Evolutionary conservation across 1,140 invertebrate species (phyloP).

Genomic region (Polyergus mexicanus): DNA sequence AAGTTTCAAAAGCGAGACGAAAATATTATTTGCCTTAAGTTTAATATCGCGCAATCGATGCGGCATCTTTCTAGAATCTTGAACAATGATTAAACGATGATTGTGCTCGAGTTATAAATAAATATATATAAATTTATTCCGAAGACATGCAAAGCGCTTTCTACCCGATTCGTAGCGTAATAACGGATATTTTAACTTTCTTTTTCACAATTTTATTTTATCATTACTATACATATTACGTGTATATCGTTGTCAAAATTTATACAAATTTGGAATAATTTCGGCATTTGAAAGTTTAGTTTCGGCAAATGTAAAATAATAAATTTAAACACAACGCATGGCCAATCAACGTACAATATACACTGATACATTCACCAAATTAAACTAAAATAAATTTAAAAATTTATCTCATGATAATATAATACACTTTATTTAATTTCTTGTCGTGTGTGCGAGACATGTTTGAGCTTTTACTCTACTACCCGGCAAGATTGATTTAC

Average conservation of each 20-base stretch:
- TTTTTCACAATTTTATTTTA: slow-evolving; percentile 7
- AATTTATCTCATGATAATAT: background rate
- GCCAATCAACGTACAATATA: background rate
- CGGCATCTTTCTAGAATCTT: background rate
- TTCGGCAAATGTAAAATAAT: background rate
- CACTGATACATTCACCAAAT: background rate
- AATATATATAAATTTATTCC: background rate
- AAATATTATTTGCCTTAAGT: slow-evolving; percentile 20
- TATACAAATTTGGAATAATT: slow-evolving; percentile 8
- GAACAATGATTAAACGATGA: background rate
- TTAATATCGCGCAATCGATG: slow-evolving; percentile 24
- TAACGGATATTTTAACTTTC: background rate
- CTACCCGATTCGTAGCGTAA: too few relatives aligned
- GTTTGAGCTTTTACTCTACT: slow-evolving; percentile 27
- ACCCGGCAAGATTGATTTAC: slow-evolving; percentile 51
- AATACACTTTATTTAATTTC: slow-evolving; percentile 49
- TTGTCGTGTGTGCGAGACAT: background rate
- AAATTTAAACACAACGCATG: slow-evolving; percentile 30
- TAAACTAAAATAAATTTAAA: slow-evolving; percentile 39
- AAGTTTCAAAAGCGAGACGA: background rate
- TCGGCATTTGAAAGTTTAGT: background rate
- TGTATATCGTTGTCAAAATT: background rate
- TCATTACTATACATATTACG: background rate
- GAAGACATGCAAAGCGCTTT: background rate
- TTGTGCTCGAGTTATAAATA: background rate